Evolutionary conservation across 2,888 invertebrate genomes (phyloP), one percentile per base, ranked within the genome.

Genomic region (Coleophora deauratella): DNA sequence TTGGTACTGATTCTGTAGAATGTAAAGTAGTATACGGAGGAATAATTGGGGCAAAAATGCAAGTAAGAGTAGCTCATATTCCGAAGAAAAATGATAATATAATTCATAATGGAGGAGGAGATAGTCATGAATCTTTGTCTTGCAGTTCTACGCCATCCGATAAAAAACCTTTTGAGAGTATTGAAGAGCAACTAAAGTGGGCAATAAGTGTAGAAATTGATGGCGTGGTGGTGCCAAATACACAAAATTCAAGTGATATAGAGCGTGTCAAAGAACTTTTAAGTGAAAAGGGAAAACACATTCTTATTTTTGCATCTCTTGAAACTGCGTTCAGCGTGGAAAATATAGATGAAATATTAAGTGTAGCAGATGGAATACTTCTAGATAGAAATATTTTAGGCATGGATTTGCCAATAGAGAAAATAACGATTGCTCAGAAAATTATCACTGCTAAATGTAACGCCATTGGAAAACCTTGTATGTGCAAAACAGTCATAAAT

Each of bases 401-500:
- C 48, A 93, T 93, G 53, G 95, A 96, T 77, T 91, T 96, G 47
- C 94, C 95, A 0, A 89, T 95, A 14, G 95, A 96, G 74, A 93
- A 93, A 76, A 90, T 94, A 45, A 96, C 96, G 76, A 85, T 96
- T 30, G 95, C 94, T 0, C 95, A 96, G 68, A 96, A 97, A 79
- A 89, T 91, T 63, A 91, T 97, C 80, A 89, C 95, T 61, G 91
- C 94, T 2, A 91, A 93, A 72, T 96, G 96, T 72, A 95, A 94
- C 69, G 88, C 88, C 64, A 81, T 73, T 44, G 97, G 97, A 2
- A 96, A 97, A 66, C 94, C 96, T 0, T 93, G 94, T 10, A 93
- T 97, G 52, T 93, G 94, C 71, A 95, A 95, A 93, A 94, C 84
- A 89, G 68, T 95, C 89, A 73, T 95, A 90, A 55, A 96, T 92